Evolutionary conservation across 2,113 vertebrate species (phyloP).

Genomic region (Isurus oxyrinchus): DNA sequence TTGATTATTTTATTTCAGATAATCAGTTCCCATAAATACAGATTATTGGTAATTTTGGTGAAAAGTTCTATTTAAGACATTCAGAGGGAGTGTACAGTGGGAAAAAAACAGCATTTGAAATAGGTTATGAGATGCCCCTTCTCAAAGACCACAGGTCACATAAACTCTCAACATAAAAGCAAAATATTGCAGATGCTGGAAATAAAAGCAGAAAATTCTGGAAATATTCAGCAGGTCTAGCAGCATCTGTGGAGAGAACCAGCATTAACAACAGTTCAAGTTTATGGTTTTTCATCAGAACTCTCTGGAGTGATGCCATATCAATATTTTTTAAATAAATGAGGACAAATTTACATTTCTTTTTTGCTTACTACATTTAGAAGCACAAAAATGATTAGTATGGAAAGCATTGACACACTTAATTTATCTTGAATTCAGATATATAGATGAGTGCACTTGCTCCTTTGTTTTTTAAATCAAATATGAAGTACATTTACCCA

Average conservation of each 20-base stretch:
- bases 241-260: neutral
- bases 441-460: too few species aligned
- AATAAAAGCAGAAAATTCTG: neutral
- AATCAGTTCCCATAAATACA: neutral
- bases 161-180: neutral
- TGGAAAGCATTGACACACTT: neutral
- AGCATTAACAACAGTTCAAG: neutral
- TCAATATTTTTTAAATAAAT: neutral
- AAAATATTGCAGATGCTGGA: neutral
- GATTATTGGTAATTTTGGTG: neutral
- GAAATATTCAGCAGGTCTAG: neutral
- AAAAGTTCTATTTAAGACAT: neutral
- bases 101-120: neutral
- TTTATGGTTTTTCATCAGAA: neutral
- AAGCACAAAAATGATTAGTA: neutral
- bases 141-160: neutral
- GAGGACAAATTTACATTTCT: neutral
- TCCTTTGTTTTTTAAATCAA: neutral
- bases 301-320: neutral
- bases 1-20: neutral
- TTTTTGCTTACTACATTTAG: neutral
- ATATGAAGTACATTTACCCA: neutral
- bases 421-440: neutral
- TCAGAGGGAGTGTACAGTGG: neutral
- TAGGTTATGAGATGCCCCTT: neutral